These are phyloP conservation scores for Protodeltote pygarga DNA, from an alignment of 2,888 invertebrate genomes.

Conservation along the genomic window DNA sequence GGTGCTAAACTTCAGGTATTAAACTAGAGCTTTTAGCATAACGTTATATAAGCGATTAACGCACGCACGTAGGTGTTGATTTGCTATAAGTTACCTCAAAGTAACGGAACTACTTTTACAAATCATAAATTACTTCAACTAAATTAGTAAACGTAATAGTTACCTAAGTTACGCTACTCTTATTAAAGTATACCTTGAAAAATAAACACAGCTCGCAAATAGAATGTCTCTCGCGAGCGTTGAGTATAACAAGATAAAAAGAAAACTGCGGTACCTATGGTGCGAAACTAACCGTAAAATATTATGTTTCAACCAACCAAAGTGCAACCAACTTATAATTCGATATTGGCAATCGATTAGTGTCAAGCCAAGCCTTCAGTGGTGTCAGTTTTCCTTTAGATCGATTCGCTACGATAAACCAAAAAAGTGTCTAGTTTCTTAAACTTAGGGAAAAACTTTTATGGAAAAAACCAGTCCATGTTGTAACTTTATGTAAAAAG, in stretches of 20 bases:
- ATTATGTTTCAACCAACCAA: conserved; percentile 54
- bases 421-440: conserved; percentile 58
- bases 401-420: conserved; percentile 66
- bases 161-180: conserved; percentile 5
- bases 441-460: conserved; percentile 52
- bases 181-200: background rate
- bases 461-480: conserved; percentile 34
- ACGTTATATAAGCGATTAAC: conserved; percentile 66
- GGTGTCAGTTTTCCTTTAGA: conserved; percentile 64
- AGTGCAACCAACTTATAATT: conserved; percentile 62
- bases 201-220: conserved; percentile 13
- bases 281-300: conserved; percentile 53
- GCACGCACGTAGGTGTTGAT: conserved; percentile 58
- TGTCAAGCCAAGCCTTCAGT: conserved; percentile 55
- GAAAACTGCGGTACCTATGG: conserved; percentile 45
- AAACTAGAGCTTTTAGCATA: conserved; percentile 57
- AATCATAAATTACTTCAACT: conserved; percentile 42
- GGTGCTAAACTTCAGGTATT: conserved; percentile 60
- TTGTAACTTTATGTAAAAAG: conserved; percentile 34
- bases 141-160: conserved; percentile 35
- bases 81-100: conserved; percentile 57
- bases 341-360: conserved; percentile 71
- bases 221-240: conserved; percentile 19
- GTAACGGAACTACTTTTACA: conserved; percentile 28
- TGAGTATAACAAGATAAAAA: conserved; percentile 28